phyloP scores from a whole-genome alignment of 2,797 vertebrate species.

The Parauchenoglanis punctatus region DNA sequence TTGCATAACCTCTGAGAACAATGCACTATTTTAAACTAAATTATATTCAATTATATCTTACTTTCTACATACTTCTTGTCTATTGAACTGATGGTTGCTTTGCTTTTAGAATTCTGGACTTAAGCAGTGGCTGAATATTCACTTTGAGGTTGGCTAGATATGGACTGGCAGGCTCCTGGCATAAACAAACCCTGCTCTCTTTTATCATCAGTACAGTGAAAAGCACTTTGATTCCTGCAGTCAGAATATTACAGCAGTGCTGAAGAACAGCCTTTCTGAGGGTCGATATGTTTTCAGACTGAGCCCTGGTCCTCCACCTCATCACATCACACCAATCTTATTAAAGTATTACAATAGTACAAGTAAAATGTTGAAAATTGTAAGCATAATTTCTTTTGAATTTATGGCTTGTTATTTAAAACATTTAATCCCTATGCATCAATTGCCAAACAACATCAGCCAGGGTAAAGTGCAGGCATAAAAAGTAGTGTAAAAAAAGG shows the following conservation, averaged over 20 bases:
- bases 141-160: slow-evolving; percentile 42
- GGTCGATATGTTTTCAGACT: slow-evolving; percentile 28
- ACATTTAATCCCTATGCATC: not conserved
- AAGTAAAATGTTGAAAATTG: not conserved
- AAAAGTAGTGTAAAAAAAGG: not conserved
- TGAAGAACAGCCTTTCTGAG: slow-evolving; percentile 31
- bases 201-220: slow-evolving; percentile 29
- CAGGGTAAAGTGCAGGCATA: not conserved
- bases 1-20: not conserved
- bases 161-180: slow-evolving; percentile 33
- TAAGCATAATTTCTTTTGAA: not conserved
- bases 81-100: not conserved
- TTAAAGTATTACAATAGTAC: slow-evolving; percentile 2
- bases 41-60: not conserved
- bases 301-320: not conserved
- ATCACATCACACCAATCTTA: not conserved
- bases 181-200: slow-evolving; percentile 43
- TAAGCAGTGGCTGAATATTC: slow-evolving; percentile 50
- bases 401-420: not conserved
- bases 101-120: slow-evolving; percentile 17
- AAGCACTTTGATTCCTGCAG: slow-evolving; percentile 33
- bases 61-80: not conserved
- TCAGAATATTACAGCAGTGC: slow-evolving; percentile 24
- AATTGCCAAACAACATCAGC: not conserved
- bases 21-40: not conserved